Conservation (phyloP, 2,797 vertebrate genomes). For the Oophaga sylvatica region DNA sequence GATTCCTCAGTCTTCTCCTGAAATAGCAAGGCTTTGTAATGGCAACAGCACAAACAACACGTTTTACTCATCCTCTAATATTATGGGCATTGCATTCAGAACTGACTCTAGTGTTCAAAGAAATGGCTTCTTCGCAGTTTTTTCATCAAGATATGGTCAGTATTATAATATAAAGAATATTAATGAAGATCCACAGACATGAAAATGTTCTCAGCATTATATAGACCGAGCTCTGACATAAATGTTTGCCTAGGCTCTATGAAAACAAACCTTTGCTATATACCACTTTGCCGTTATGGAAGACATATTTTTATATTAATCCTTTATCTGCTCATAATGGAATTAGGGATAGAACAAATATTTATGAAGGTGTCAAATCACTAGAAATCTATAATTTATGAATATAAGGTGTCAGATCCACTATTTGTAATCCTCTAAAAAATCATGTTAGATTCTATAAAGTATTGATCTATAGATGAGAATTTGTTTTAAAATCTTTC, state of each 20-base stretch:
- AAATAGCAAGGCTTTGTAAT: conserved; percentile 18
- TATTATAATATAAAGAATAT: not conserved
- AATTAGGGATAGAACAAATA: too few species aligned
- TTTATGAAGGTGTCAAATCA: too few species aligned
- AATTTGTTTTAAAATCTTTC: too few species aligned
- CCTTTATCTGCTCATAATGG: too few species aligned
- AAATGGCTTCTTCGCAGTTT: conserved; percentile 22
- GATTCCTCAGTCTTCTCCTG: not conserved
- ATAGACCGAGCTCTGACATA: too few species aligned
- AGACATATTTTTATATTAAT: too few species aligned
- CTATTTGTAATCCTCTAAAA: too few species aligned
- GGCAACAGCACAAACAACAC: not conserved
- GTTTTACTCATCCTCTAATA: conserved; percentile 38
- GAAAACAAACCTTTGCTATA: too few species aligned
- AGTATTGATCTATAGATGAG: not conserved
- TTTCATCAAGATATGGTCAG: conserved; percentile 16
- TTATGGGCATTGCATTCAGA: conserved; percentile 35
- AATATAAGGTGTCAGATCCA: too few species aligned
- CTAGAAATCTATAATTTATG: too few species aligned
- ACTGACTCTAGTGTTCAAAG: not conserved
- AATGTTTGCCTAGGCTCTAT: too few species aligned
- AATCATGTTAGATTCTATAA: not conserved
- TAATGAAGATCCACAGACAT: not conserved
- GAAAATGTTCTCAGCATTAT: not conserved
- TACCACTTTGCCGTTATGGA: too few species aligned